These are phyloP conservation scores for Plecotus auritus DNA, from an alignment of 2,113 vertebrate genomes.

Conservation along the genomic window DNA sequence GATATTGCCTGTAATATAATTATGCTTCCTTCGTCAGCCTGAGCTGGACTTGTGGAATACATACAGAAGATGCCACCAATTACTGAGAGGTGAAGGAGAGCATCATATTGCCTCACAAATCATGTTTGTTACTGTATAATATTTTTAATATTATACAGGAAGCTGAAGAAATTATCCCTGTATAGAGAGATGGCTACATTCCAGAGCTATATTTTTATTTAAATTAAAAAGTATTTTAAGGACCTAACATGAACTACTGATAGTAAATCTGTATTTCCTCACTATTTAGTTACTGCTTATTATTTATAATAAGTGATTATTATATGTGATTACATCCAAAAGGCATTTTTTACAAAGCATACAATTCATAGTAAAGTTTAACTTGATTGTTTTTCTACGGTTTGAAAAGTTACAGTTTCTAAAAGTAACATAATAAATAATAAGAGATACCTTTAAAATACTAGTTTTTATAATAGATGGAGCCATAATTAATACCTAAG, in stretches of 20 bases:
- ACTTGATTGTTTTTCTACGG: not conserved
- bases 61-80: conserved; percentile 74
- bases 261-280: not conserved
- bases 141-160: conserved; percentile 42
- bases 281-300: not conserved
- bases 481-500: conserved; percentile 56
- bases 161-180: conserved; percentile 72
- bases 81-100: conserved; percentile 72
- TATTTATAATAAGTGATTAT: not conserved
- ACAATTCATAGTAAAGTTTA: not conserved
- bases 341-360: not conserved
- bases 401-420: not conserved
- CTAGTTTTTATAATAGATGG: conserved; percentile 49
- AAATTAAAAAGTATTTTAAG: conserved; percentile 35
- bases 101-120: conserved; percentile 70
- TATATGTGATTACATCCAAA: not conserved
- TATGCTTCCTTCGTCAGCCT: conserved; percentile 80
- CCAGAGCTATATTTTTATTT: conserved; percentile 20
- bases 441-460: conserved; percentile 58
- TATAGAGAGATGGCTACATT: conserved; percentile 61
- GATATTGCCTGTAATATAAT: conserved; percentile 86
- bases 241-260: not conserved
- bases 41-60: conserved; percentile 77
- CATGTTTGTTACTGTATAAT: conserved; percentile 75
- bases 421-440: conserved; percentile 51